Evolutionary conservation across 1,140 invertebrate species (phyloP).

Genomic region (Magallana gigas): DNA sequence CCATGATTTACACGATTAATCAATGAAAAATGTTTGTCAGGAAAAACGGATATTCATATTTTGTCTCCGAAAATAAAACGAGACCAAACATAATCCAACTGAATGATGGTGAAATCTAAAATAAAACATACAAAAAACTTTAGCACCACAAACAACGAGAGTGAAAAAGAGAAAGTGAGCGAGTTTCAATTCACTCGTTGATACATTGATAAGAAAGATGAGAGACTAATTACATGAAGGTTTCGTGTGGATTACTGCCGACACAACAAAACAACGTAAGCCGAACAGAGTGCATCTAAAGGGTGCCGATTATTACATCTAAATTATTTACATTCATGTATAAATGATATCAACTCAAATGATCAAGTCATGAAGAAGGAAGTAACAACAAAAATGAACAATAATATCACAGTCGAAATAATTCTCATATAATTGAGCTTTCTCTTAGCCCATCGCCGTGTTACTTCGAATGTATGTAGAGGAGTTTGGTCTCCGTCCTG

Average conservation of each 20-base stretch:
- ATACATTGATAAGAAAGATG: not conserved
- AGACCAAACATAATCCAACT: not conserved
- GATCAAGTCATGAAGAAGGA: not conserved
- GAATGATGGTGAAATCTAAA: not conserved
- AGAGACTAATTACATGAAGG: not conserved
- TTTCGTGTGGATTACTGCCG: not conserved
- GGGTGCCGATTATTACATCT: not conserved
- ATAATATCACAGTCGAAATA: not conserved
- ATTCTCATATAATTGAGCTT: not conserved
- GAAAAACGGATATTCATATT: not conserved
- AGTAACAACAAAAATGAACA: not conserved
- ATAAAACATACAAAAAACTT: not conserved
- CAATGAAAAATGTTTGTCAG: not conserved
- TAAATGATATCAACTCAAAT: not conserved
- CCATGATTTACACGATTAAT: not conserved
- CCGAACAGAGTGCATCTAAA: not conserved
- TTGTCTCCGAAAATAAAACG: constrained; percentile 24
- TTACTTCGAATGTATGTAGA: constrained; percentile 31
- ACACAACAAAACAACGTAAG: not conserved
- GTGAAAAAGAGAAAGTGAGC: not conserved
- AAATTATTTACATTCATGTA: not conserved
- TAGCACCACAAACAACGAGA: constrained; percentile 13
- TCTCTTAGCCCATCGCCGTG: not conserved
- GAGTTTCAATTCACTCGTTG: not conserved
- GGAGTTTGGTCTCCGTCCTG: not conserved